phyloP scores from a whole-genome alignment of 2,113 vertebrate species.

The Copsychus sechellarum region DNA sequence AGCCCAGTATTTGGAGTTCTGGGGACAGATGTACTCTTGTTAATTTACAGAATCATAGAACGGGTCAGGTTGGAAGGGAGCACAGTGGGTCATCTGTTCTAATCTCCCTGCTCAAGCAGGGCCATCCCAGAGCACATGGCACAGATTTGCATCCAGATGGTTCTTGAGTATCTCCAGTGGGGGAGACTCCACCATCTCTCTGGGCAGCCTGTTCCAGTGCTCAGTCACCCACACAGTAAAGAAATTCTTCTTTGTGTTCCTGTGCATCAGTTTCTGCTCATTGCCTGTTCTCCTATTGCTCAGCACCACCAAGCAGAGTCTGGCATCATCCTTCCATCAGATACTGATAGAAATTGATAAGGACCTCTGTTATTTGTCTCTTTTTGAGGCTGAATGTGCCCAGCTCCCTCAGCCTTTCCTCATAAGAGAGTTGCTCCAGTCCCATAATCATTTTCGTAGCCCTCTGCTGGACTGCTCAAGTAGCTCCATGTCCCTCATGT shows the following conservation, averaged over 20 bases:
- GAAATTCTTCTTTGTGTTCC: background rate
- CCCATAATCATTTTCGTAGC: fast-evolving
- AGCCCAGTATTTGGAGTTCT: background rate
- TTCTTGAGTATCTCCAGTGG: background rate
- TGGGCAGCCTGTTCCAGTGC: background rate
- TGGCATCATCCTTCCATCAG: background rate
- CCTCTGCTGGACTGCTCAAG: background rate
- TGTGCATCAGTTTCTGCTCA: background rate
- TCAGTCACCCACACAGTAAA: background rate
- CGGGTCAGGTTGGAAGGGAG: background rate
- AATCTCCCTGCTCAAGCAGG: background rate
- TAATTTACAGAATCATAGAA: background rate
- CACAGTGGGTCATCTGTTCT: background rate
- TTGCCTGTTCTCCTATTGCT: background rate
- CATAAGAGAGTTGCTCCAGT: background rate
- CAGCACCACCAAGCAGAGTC: background rate
- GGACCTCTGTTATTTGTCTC: background rate
- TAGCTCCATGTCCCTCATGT: background rate
- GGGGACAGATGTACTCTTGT: background rate
- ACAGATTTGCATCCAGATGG: background rate
- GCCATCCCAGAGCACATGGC: background rate
- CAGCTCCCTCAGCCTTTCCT: background rate
- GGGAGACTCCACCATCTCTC: background rate
- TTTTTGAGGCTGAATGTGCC: background rate
- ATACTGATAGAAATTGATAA: background rate